These are phyloP conservation scores for Siniperca obscura DNA, from an alignment of 2,797 vertebrate species.

Conservation along the genomic window DNA sequence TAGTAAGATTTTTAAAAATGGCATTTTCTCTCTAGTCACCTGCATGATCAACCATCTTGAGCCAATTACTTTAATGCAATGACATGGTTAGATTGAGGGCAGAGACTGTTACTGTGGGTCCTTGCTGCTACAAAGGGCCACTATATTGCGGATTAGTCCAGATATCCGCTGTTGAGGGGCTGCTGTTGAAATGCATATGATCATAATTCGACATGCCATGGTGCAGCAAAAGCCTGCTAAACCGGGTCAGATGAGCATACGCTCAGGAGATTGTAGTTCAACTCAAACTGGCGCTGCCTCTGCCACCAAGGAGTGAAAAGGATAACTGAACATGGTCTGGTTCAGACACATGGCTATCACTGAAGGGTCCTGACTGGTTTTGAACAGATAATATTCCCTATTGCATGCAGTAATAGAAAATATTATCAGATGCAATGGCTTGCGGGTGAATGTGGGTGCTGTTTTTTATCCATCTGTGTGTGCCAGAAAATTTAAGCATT, in stretches of 20 bases:
- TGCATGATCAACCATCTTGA: neutral
- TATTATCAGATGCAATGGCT: neutral
- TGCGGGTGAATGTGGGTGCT: neutral
- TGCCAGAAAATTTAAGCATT: neutral
- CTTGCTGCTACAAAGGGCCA: neutral
- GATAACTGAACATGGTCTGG: neutral
- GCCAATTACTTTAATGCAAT: neutral
- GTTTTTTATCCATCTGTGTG: neutral
- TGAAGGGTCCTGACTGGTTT: neutral
- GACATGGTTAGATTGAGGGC: conserved; percentile 1
- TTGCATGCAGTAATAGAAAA: neutral
- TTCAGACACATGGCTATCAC: neutral
- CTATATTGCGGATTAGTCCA: neutral
- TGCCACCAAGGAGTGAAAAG: neutral
- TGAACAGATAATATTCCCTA: neutral
- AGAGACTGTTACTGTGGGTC: neutral
- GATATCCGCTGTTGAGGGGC: neutral
- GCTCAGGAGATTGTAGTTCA: neutral
- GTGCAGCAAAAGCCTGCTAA: conserved; percentile 4
- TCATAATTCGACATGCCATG: neutral
- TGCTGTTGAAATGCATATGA: conserved; percentile 14
- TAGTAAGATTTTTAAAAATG: neutral
- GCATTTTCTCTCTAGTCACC: neutral
- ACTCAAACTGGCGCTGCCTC: conserved; percentile 1
- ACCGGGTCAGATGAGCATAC: neutral